Evolutionary conservation across 1,140 invertebrate genomes (phyloP), one percentile per base, ranked within the genome.

Genomic region (Solenopsis invicta): DNA sequence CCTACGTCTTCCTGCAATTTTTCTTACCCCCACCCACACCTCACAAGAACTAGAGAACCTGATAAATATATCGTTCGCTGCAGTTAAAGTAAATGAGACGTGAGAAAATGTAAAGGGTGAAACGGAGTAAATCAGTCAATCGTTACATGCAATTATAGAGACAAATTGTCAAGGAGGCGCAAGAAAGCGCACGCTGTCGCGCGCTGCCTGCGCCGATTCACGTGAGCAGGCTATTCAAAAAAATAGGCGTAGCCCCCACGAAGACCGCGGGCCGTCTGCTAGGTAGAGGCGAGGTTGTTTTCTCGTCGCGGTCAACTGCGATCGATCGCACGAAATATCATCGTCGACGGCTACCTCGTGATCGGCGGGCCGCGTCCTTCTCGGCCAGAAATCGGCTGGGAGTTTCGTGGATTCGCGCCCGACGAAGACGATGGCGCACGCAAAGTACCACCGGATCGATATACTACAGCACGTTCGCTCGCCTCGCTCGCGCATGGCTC

Each of bases 221-320:
- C 94, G 94, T 95, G 94, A 95, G 93, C 87, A 85, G 78, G 78
- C 80, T 85, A 80, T 89, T 91, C 88, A 90, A 92, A 92, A 91
- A 94, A 93, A 92, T 94, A 95, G 94, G 94, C 94, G 94, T 95
- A 95, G 94, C 93, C 94, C 93, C 92, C 92, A 75, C 54, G 59
- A 75, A 89, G 71, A 81, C 69, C 59, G 59, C 87, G 85, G 87
- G 82, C 81, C 76, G 85, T 92, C 87, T 90, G 86, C 87, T 90
- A 87, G 56, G 48, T 45, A 16, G 48, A 54, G 10, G 12, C 56
- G 24, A 18, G 18, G 2, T 6, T 13, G 6, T n/a, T 52, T 6
- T 24, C 9, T 3, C 29, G 18, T 24, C 29, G 21, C n/a, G 8
- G 24, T 29, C 1, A 12, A n/a, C 4, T n/a, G 66, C 52, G 29